These are phyloP conservation scores for Ips typographus DNA, from an alignment of 1,140 invertebrate species.

Conservation along the genomic window DNA sequence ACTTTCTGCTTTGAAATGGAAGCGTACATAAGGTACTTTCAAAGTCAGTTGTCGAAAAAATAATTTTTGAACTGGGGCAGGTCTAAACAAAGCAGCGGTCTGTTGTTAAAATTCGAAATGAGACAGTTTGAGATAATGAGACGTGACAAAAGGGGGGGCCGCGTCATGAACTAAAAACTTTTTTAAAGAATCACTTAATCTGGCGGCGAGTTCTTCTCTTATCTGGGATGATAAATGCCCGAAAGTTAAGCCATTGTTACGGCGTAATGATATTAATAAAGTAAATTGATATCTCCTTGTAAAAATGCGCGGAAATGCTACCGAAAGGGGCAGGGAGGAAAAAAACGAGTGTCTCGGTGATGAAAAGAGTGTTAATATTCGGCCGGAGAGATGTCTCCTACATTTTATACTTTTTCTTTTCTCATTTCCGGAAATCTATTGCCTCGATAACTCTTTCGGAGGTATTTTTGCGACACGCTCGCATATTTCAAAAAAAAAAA, in stretches of 20 bases:
- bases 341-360: conserved; percentile 20
- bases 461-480: conserved; percentile 10
- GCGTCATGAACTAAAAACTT: not conserved
- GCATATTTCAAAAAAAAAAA: conserved; percentile 11
- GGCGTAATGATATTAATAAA: conserved; percentile 44
- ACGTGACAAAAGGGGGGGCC: not conserved
- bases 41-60: too few relatives aligned
- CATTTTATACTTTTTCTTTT: conserved; percentile 38
- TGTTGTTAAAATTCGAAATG: too few relatives aligned
- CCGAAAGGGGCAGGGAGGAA: conserved; percentile 13
- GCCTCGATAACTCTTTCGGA: conserved; percentile 17
- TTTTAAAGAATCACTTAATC: conserved; percentile 17
- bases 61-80: too few relatives aligned
- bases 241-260: conserved; percentile 40
- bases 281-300: conserved; percentile 42
- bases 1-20: too few relatives aligned
- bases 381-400: conserved; percentile 37
- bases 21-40: too few relatives aligned
- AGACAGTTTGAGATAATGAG: not conserved
- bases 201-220: conserved; percentile 23
- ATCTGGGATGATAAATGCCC: conserved; percentile 40
- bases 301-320: conserved; percentile 40
- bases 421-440: conserved; percentile 29
- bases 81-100: too few relatives aligned
- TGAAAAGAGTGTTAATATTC: conserved; percentile 31